Percentiles rank a stretch among this genome's conserved stretches.
These are phyloP conservation scores for Ranitomeya imitator DNA, from an alignment of 2,113 vertebrate species.

Conservation along the genomic window DNA sequence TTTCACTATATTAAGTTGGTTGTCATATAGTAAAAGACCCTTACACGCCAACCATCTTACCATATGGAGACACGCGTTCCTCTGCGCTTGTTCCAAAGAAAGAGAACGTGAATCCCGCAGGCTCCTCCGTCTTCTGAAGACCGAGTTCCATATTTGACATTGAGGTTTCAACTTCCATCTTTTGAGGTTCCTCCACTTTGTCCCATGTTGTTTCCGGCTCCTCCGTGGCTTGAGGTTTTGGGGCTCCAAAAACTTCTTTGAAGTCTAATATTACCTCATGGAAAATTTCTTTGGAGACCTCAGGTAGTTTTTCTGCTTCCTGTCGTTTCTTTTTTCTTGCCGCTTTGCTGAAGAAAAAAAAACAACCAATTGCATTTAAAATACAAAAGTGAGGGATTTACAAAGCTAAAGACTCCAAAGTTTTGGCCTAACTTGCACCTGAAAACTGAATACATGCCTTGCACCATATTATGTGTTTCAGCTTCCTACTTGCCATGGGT, in stretches of 20 bases:
- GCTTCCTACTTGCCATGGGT: too few species aligned
- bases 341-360: constrained; percentile 72
- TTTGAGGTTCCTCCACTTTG: constrained; percentile 41
- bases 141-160: background rate
- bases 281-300: constrained; percentile 86
- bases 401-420: too few species aligned
- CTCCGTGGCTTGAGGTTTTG: constrained; percentile 61
- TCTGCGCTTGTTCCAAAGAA: constrained; percentile 78
- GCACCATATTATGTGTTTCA: too few species aligned
- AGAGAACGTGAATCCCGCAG: constrained; percentile 80
- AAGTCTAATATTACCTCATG: constrained; percentile 80
- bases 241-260: constrained; percentile 78
- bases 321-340: constrained; percentile 79
- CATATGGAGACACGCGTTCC: constrained; percentile 63
- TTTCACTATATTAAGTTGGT: background rate
- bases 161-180: constrained; percentile 15
- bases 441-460: too few species aligned
- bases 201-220: constrained; percentile 55
- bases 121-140: constrained; percentile 26
- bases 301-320: constrained; percentile 80
- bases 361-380: background rate
- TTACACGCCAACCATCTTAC: constrained; percentile 59
- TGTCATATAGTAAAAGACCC: background rate
- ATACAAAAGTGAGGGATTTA: background rate
- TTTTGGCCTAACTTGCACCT: too few species aligned